Evolutionary conservation across 1,140 invertebrate species (phyloP).

Genomic region (Lordiphosa mommai): DNA sequence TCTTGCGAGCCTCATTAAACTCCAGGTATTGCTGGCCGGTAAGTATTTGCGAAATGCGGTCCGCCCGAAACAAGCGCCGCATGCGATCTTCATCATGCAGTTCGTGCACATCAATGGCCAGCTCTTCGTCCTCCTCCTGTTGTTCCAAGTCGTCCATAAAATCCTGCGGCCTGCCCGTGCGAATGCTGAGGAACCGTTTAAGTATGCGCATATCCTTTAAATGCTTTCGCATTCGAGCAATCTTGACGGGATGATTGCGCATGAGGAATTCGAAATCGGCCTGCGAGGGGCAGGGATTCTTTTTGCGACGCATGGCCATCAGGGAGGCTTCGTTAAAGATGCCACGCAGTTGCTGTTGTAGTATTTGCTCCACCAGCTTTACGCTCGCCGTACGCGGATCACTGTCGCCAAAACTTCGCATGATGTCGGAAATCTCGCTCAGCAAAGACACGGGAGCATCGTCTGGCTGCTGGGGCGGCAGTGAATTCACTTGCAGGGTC

Average conservation of each 20-base stretch:
- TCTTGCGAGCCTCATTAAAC: slow-evolving; percentile 75
- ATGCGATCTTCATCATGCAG: slow-evolving; percentile 76
- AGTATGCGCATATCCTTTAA: slow-evolving; percentile 73
- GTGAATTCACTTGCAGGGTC: slow-evolving; percentile 17
- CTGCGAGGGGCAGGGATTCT: slow-evolving; percentile 67
- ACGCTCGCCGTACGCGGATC: slow-evolving; percentile 66
- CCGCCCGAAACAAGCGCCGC: slow-evolving; percentile 70
- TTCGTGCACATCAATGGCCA: slow-evolving; percentile 66
- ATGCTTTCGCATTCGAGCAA: slow-evolving; percentile 76
- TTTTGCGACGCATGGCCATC: slow-evolving; percentile 71
- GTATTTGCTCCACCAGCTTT: slow-evolving; percentile 73
- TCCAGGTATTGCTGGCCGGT: slow-evolving; percentile 73
- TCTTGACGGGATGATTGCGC: slow-evolving; percentile 73
- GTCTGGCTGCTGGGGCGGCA: slow-evolving; percentile 13
- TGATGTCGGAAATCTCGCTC: slow-evolving; percentile 76
- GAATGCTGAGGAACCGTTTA: slow-evolving; percentile 66
- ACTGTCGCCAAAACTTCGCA: slow-evolving; percentile 76
- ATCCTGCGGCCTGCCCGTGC: slow-evolving; percentile 58
- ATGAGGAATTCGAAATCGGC: slow-evolving; percentile 78
- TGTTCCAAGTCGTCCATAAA: slow-evolving; percentile 69
- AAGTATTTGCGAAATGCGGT: slow-evolving; percentile 76
- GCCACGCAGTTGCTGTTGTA: slow-evolving; percentile 74
- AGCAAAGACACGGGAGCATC: slow-evolving; percentile 64
- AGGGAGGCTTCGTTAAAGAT: slow-evolving; percentile 76
- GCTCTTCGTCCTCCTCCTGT: slow-evolving; percentile 73